Percentiles rank a stretch among this genome's conserved stretches.
phyloP scores from a whole-genome alignment of 2,113 vertebrate genomes.

The Illadopsis cleaveri region DNA sequence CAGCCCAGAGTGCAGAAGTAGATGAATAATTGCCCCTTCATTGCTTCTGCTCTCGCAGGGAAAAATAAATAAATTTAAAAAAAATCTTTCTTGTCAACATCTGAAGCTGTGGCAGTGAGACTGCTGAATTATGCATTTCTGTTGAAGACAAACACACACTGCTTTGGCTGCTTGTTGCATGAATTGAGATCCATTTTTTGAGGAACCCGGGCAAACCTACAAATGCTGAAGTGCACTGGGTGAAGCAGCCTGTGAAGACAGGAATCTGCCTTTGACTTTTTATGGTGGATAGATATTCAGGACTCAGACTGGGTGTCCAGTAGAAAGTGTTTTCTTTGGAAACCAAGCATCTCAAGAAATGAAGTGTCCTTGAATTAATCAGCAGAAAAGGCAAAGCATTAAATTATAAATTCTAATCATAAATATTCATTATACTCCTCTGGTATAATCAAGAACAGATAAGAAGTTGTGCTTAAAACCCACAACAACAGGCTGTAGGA shows the following conservation, averaged over 20 bases:
- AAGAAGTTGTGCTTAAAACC: slow-evolving; percentile 75
- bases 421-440: slow-evolving; percentile 80
- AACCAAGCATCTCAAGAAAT: slow-evolving; percentile 67
- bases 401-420: slow-evolving; percentile 81
- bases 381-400: slow-evolving; percentile 75
- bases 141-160: slow-evolving; percentile 48
- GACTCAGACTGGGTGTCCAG: slow-evolving; percentile 64
- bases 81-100: neutral
- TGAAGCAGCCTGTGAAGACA: slow-evolving; percentile 22
- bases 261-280: slow-evolving; percentile 44
- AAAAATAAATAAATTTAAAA: neutral
- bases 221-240: neutral
- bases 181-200: slow-evolving; percentile 42
- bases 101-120: slow-evolving; percentile 20
- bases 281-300: slow-evolving; percentile 67
- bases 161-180: slow-evolving; percentile 27
- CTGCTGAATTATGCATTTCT: slow-evolving; percentile 60
- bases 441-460: slow-evolving; percentile 77
- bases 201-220: neutral
- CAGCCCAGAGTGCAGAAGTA: neutral
- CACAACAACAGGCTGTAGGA: slow-evolving; percentile 62
- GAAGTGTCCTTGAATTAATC: slow-evolving; percentile 84
- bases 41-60: neutral
- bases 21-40: slow-evolving; percentile 19
- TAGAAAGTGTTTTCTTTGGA: slow-evolving; percentile 67